Evolutionary conservation across 2,888 invertebrate species (phyloP).

Genomic region (Pteria penguin): DNA sequence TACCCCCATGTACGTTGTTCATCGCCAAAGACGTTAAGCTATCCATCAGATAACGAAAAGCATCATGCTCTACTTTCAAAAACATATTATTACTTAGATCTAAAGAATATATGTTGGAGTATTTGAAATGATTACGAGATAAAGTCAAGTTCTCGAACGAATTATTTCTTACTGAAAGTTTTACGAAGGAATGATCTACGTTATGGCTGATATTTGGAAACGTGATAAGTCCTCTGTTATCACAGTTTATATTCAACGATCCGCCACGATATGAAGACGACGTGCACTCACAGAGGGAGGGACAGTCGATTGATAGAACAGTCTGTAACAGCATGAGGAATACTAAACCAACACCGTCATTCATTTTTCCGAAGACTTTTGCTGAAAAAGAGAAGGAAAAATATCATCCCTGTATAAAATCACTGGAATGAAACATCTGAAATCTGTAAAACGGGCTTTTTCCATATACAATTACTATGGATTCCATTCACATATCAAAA

Average conservation of each 20-base stretch:
- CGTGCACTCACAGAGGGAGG: neutral
- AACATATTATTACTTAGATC: conserved; percentile 11
- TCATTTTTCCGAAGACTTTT: no score
- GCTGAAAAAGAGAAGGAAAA: no score
- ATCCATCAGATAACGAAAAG: neutral
- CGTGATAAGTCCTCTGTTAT: neutral
- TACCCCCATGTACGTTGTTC: neutral
- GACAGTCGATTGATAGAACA: no score
- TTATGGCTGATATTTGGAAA: neutral
- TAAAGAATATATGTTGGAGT: conserved; percentile 4
- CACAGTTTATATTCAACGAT: neutral
- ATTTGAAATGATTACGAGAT: neutral
- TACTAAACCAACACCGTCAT: no score
- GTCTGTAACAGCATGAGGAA: no score
- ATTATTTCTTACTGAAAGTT: neutral
- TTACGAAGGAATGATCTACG: no score
- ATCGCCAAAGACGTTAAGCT: neutral
- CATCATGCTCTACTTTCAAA: neutral
- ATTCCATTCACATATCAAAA: no score
- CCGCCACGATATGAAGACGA: neutral
- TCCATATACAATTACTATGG: no score
- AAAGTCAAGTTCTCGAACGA: neutral
- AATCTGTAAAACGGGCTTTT: no score
- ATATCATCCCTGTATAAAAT: no score
- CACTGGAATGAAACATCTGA: no score